A percentile compares a stretch with the other conserved stretches of the same genome.
Conservation (phyloP, 1,140 invertebrate genomes). For the Caenorhabditis elegans region WBcel235 BX284605.5:10372001-10372500, state of each 20-base stretch:
- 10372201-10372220: no score
- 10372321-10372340: neutral
- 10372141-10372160: neutral
- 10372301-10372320: no score
- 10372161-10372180: no score
- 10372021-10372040: neutral
- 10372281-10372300: no score
- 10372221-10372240: no score
- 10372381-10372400: slow-evolving; percentile 13
- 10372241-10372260: no score
- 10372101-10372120: neutral
- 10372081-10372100: no score
- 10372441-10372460: slow-evolving; percentile 46
- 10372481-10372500: slow-evolving; percentile 47
- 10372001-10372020: neutral
- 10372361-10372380: neutral
- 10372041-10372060: no score
- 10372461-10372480: slow-evolving; percentile 47
- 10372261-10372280: no score
- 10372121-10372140: neutral
- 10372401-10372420: slow-evolving; percentile 35
- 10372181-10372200: no score
- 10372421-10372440: slow-evolving; percentile 48
- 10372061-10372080: no score
- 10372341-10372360: neutral